Conservation (phyloP, 2,888 invertebrate genomes). For the Helicoverpa assulta region DNA sequence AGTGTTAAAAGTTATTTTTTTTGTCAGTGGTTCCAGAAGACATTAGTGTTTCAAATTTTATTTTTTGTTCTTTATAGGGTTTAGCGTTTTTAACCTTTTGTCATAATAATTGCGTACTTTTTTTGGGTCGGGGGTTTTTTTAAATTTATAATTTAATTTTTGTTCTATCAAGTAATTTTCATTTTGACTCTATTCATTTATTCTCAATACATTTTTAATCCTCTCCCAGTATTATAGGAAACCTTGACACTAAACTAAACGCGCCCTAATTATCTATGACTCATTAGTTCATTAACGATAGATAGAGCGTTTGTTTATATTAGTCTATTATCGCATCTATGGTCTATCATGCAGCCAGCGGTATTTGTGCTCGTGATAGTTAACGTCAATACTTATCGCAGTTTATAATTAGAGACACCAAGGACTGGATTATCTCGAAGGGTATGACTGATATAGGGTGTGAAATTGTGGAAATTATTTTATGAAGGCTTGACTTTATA, state of each 20-base stretch:
- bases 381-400: conserved; percentile 72
- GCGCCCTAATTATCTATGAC: conserved; percentile 18
- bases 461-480: background rate
- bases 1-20: too few species aligned
- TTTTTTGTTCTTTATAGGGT: too few species aligned
- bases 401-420: conserved; percentile 56
- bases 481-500: too few species aligned
- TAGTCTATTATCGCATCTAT: conserved; percentile 42
- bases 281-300: conserved; percentile 30
- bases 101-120: too few species aligned
- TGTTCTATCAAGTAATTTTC: too few species aligned
- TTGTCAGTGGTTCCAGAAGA: too few species aligned
- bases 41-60: too few species aligned
- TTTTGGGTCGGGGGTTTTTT: too few species aligned
- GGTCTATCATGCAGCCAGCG: conserved; percentile 75
- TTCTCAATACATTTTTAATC: too few species aligned
- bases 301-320: conserved; percentile 40
- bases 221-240: background rate
- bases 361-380: conserved; percentile 79
- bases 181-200: too few species aligned
- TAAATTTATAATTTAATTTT: too few species aligned
- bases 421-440: conserved; percentile 41
- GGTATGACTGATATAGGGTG: conserved; percentile 3
- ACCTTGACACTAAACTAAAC: background rate
- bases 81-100: too few species aligned